Base-by-base conservation (phyloP, 2,888 invertebrate species). In the Drosophila mimetica region DNA sequence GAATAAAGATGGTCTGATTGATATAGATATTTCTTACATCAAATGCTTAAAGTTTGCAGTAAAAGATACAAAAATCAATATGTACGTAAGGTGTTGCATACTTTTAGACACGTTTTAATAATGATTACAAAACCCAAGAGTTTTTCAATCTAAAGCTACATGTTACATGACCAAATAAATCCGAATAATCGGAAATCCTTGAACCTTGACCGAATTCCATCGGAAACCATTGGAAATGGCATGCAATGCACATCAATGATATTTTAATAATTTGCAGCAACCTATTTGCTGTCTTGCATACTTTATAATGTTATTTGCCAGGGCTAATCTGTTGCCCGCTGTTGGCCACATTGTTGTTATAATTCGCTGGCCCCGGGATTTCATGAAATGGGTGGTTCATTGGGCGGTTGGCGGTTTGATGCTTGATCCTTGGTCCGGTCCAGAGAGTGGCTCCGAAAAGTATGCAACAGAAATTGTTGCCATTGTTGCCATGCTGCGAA, bases 401-500 rank as follows among this genome's bases (percentile, higher is more conserved):
- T 36, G 20, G 30, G 11, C 20, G 41, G 41, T 28, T 22, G 22
- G 9, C 4, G 30, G 11, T 30, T 30, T 30, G 9, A 9, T 11
- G 47, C n/a, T n/a, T n/a, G n/a, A n/a, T n/a, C n/a, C n/a, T n/a
- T n/a, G 25, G 16, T 18, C n/a, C n/a, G 20, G n/a, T 7, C n/a
- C 16, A 25, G 53, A 9, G 22, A 25, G 34, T 28, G 59, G 36
- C 52, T 6, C 46, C 14, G 8, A 14, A 47, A 67, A 69, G 67
- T 36, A 70, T 70, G 70, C 70, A 50, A 71, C 44, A 53, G 37
- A 53, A 61, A 71, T 54, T 51, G 60, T 55, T 66, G 48, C 42
- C 65, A 50, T 57, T 69, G 67, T 67, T 70, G 69, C 53, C 70
- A 54, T 53, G 70, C 42, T 71, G 70, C 72, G 70, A 70, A 71